Evolutionary conservation across 2,888 invertebrate genomes (phyloP).

Genomic region (Mythimna lalbum): DNA sequence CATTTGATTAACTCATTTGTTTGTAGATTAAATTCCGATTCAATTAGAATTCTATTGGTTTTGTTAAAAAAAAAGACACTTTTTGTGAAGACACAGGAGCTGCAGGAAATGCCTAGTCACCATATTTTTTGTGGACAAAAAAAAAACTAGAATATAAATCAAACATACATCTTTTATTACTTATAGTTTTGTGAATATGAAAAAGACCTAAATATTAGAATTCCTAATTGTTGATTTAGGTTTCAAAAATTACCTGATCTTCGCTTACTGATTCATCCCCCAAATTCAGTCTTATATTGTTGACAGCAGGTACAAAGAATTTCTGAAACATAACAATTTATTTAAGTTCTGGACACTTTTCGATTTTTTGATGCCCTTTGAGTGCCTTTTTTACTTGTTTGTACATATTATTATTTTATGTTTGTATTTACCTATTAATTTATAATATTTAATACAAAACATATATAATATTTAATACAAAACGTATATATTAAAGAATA

Average conservation of each 20-base stretch:
- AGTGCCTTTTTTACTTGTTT: too few species aligned
- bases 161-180: neutral
- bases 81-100: neutral
- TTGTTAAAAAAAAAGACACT: too few species aligned
- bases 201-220: neutral
- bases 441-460: too few species aligned
- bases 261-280: conserved; percentile 94
- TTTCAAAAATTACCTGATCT: conserved; percentile 88
- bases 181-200: neutral
- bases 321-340: conserved; percentile 89
- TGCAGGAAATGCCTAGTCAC: too few species aligned
- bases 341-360: too few species aligned
- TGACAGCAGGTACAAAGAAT: conserved; percentile 95
- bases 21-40: neutral
- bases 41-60: too few species aligned
- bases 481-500: too few species aligned
- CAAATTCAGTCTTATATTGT: conserved; percentile 94
- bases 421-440: too few species aligned
- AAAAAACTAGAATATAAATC: neutral
- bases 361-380: too few species aligned
- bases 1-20: neutral
- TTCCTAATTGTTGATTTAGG: neutral
- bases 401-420: too few species aligned
- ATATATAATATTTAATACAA: too few species aligned
- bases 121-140: neutral